Evolutionary conservation across 2,888 invertebrate species (phyloP).

Genomic region (Caenorhabditis sp.): DNA sequence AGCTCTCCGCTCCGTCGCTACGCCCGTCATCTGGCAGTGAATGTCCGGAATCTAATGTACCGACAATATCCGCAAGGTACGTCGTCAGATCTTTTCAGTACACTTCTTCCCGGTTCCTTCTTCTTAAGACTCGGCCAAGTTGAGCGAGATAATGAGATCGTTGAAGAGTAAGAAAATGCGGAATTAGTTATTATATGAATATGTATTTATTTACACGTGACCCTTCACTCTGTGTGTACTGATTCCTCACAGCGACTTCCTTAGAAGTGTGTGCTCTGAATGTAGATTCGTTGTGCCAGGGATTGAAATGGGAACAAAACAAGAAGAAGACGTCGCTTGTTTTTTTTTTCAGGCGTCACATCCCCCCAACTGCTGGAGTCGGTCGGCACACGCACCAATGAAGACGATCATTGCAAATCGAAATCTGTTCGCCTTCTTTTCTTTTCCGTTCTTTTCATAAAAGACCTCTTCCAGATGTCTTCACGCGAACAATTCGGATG

Average conservation of each 20-base stretch:
- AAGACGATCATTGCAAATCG: conserved; percentile 85
- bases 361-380: conserved; percentile 86
- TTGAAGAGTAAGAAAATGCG: conserved; percentile 54
- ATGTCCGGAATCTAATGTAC: conserved; percentile 89
- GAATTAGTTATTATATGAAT: conserved; percentile 48
- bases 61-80: conserved; percentile 84
- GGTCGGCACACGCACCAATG: conserved; percentile 80
- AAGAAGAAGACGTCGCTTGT: no score
- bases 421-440: conserved; percentile 47
- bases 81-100: conserved; percentile 6
- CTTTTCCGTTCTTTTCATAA: neutral
- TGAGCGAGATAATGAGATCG: conserved; percentile 44
- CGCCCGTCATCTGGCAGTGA: conserved; percentile 82
- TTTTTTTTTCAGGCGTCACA: conserved; percentile 83
- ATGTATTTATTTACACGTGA: conserved; percentile 16
- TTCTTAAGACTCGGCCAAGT: conserved; percentile 39
- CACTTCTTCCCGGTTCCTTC: conserved; percentile 11
- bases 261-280: conserved; percentile 23
- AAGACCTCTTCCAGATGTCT: conserved; percentile 84
- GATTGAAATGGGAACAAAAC: neutral
- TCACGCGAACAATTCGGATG: conserved; percentile 82
- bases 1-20: conserved; percentile 76
- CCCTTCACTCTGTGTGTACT: conserved; percentile 28
- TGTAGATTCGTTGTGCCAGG: conserved; percentile 41
- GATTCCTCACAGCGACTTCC: conserved; percentile 8